Base-by-base conservation (phyloP, 2,797 vertebrate genomes). In the Acipenser oxyrinchus region DNA sequence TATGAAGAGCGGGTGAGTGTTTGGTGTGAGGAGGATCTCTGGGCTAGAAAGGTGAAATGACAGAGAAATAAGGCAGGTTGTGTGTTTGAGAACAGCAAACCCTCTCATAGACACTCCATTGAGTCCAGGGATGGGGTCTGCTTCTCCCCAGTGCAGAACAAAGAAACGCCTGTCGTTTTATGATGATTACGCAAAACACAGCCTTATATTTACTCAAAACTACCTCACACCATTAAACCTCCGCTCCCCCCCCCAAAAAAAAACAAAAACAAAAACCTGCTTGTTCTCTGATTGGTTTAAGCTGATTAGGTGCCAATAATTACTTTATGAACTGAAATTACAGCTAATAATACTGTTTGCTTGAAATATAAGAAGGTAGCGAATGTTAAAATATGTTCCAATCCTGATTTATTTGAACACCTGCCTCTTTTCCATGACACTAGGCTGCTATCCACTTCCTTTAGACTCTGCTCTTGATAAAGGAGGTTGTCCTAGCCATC, bases 61-160 rank as follows among this genome's bases (percentile, higher is more conserved):
- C 74, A 12, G 12, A 60, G 15, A 58, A 69, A 77, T 51, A 73
- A 1, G 12, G 81, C 73, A 80, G 65, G 76, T 62, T 63, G 10
- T 49, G 64, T 66, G 51, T 55, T 55, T 67, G 66, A 65, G 66
- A 65, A 51, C 12, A 51, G 69, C 55, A 71, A 52, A 48, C 53
- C 52, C 53, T 48, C 65, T 71, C 64, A 63, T 60, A 75, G 73
- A 73, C 53, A 70, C 66, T 67, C 72, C 75, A 11, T 75, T 78
- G 72, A 71, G 79, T 82, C 78, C 75, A 74, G 49, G 55, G 51
- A 74, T 51, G 12, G 70, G 74, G 68, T 63, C 66, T 10, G 49
- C 72, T 67, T 68, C 63, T 8, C 68, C 72, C 82, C 79, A 67
- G 71, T 55, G 75, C 64, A 62, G 69, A 72, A 88, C 87, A 87